phyloP scores from a whole-genome alignment of 2,113 vertebrate species.

The Dicaeum eximium region DNA sequence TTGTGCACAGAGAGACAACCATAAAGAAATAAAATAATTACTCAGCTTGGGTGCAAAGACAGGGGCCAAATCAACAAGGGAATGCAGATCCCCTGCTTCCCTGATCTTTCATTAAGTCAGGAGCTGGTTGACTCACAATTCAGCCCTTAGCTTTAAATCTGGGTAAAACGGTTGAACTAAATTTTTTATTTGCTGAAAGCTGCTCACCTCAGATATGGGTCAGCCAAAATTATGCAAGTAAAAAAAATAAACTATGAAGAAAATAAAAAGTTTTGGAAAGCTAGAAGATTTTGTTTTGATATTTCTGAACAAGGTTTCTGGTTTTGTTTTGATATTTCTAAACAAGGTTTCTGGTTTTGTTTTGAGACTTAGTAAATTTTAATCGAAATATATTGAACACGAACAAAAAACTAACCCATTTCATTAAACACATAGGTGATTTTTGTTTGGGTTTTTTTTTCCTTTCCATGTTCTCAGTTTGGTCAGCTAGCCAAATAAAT shows the following conservation, averaged over 20 bases:
- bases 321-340: not conserved
- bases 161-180: not conserved
- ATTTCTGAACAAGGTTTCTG: not conserved
- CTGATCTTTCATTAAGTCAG: not conserved
- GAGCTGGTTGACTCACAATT: not conserved
- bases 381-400: not conserved
- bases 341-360: not conserved
- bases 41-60: not conserved
- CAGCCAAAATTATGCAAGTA: not conserved
- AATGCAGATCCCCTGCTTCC: not conserved
- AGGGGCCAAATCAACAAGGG: not conserved
- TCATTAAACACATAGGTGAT: not conserved
- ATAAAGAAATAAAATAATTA: not conserved
- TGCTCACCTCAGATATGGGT: not conserved
- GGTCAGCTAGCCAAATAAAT: slow-evolving; percentile 47
- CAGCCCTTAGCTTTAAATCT: not conserved
- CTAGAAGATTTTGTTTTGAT: not conserved
- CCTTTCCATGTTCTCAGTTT: not conserved
- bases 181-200: not conserved
- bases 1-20: not conserved
- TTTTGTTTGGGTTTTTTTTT: not conserved
- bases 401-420: not conserved
- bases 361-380: not conserved
- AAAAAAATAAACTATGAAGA: not conserved
- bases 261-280: not conserved